These are phyloP conservation scores for Lithophane semibrunnea DNA, from an alignment of 2,888 invertebrate species.

Conservation along the genomic window DNA sequence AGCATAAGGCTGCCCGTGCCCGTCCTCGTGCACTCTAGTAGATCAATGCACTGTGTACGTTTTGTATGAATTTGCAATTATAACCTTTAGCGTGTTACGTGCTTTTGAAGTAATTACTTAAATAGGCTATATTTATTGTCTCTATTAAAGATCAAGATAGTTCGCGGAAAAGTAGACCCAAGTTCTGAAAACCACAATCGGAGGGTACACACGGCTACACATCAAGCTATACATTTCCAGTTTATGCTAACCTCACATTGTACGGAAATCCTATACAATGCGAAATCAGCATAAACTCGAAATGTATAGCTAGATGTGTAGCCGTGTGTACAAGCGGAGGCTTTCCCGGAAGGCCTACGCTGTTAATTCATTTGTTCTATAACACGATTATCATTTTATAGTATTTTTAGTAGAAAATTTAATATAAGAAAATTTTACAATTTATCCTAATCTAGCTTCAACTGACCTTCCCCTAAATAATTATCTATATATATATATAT, in stretches of 20 bases:
- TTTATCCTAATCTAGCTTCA: conserved; percentile 51
- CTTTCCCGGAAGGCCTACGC: neutral
- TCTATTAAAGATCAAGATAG: neutral
- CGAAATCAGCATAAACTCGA: no score
- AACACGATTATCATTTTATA: neutral
- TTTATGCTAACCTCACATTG: no score
- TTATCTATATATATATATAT: conserved; percentile 15
- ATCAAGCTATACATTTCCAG: no score
- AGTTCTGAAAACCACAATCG: neutral
- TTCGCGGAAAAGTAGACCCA: neutral
- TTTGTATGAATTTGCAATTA: neutral
- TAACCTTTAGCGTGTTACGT: neutral
- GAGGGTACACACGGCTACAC: neutral
- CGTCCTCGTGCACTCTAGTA: no score
- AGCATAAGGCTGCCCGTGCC: neutral
- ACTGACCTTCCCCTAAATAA: conserved; percentile 30
- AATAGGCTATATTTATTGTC: neutral
- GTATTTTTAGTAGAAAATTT: neutral
- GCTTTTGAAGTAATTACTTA: neutral
- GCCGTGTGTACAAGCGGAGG: neutral
- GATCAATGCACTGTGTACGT: conserved; percentile 1
- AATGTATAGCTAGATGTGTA: no score
- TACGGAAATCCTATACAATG: no score
- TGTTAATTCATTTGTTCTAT: neutral
- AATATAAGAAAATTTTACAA: conserved; percentile 49